Conservation (phyloP, 92 coral and sea anemone species). For the Phenganax stokvisi region DNA sequence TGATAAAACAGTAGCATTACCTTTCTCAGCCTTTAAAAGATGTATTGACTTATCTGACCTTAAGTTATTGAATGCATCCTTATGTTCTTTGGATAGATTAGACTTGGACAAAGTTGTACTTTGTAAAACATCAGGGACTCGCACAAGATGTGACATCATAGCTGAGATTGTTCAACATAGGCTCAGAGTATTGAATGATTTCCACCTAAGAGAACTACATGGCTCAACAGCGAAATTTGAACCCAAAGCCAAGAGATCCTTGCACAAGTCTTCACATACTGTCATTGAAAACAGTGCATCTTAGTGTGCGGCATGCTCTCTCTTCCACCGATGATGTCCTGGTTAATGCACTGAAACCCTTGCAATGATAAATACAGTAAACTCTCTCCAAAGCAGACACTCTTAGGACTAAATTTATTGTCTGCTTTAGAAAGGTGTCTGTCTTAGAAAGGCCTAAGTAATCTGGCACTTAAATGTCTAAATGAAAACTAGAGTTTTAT, state of each 20-base stretch:
- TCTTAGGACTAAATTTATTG: too few species aligned
- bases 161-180: neutral
- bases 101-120: neutral
- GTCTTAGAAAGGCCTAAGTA: too few species aligned
- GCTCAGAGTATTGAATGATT: neutral
- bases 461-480: too few species aligned
- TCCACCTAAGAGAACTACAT: neutral
- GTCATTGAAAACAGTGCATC: too few species aligned
- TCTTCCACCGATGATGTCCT: too few species aligned
- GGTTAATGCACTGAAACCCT: too few species aligned
- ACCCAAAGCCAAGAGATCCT: neutral
- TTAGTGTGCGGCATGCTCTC: too few species aligned
- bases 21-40: neutral
- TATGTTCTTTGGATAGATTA: neutral
- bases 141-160: neutral
- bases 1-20: neutral
- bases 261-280: too few species aligned
- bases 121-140: neutral
- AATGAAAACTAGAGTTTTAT: too few species aligned
- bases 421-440: too few species aligned
- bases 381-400: too few species aligned
- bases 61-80: neutral
- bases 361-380: too few species aligned
- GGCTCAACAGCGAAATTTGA: neutral
- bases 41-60: neutral